These are phyloP conservation scores for Dynastes grantii DNA, from an alignment of 2,888 invertebrate species.

Conservation along the genomic window DNA sequence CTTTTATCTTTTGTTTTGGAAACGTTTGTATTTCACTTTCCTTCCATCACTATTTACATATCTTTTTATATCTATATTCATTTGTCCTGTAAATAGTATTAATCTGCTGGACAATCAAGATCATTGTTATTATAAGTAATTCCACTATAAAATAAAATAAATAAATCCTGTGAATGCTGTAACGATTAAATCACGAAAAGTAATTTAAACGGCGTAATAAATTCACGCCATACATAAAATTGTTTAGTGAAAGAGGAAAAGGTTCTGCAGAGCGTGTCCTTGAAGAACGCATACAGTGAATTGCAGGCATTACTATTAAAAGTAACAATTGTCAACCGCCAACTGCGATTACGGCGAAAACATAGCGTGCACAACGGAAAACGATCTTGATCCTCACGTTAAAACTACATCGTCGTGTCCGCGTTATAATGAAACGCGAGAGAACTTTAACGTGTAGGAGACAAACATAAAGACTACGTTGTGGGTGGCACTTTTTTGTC, in stretches of 20 bases:
- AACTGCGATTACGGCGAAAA: not conserved
- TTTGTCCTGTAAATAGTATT: too few species aligned
- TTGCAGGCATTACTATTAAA: slow-evolving; percentile 16
- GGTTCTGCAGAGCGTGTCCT: slow-evolving; percentile 7
- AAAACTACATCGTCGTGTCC: not conserved
- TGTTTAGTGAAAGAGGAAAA: slow-evolving; percentile 18
- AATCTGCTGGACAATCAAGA: too few species aligned
- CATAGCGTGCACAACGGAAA: slow-evolving; percentile 10
- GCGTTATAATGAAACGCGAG: slow-evolving; percentile 7
- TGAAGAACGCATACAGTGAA: not conserved
- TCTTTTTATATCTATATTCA: too few species aligned
- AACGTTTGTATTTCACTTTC: too few species aligned
- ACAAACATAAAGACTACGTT: not conserved
- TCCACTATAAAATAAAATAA: too few species aligned
- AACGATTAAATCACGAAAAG: too few species aligned
- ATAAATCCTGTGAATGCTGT: too few species aligned
- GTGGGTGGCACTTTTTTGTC: slow-evolving; percentile 11
- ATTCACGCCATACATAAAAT: not conserved
- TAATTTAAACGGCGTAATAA: too few species aligned
- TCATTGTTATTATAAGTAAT: too few species aligned
- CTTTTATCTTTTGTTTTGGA: too few species aligned
- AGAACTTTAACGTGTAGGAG: too few species aligned
- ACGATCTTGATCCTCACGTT: not conserved
- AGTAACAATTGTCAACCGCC: slow-evolving; percentile 13
- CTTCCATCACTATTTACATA: too few species aligned